Percentiles rank a stretch among this genome's conserved stretches.
These are phyloP conservation scores for Peromyscus nudipes DNA, from an alignment of 2,797 vertebrate species.

Conservation along the genomic window DNA sequence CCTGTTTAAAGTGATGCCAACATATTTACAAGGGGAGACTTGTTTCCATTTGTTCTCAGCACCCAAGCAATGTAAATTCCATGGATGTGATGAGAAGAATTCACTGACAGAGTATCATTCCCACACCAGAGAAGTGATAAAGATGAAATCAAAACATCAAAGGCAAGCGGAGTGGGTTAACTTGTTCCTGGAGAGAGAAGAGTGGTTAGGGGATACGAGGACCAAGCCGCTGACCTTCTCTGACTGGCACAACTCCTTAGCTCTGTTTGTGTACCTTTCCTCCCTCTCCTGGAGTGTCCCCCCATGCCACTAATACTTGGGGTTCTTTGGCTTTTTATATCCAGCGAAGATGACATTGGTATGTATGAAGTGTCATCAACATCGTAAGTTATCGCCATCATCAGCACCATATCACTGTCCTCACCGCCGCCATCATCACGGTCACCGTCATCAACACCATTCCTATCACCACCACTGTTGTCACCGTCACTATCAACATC, in stretches of 20 bases:
- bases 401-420: background rate
- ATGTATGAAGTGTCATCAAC: background rate
- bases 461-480: no score
- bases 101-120: background rate
- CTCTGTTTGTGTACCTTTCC: background rate
- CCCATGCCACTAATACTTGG: background rate
- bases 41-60: slow-evolving; percentile 54
- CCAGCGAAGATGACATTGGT: background rate
- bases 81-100: slow-evolving; percentile 1
- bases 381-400: background rate
- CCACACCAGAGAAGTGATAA: slow-evolving; percentile 21
- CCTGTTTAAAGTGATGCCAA: slow-evolving; percentile 60
- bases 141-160: slow-evolving; percentile 39
- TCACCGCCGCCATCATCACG: no score
- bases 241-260: background rate
- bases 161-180: background rate
- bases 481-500: background rate
- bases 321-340: slow-evolving; percentile 10
- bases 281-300: background rate
- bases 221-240: no score
- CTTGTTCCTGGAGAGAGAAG: background rate
- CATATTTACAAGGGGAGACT: background rate
- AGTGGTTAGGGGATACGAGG: background rate
- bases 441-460: background rate
- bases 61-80: background rate